A percentile compares a stretch with the other conserved stretches of the same genome.
Conservation (phyloP, 2,888 invertebrate species). For the Epinotia brunnichana region DNA sequence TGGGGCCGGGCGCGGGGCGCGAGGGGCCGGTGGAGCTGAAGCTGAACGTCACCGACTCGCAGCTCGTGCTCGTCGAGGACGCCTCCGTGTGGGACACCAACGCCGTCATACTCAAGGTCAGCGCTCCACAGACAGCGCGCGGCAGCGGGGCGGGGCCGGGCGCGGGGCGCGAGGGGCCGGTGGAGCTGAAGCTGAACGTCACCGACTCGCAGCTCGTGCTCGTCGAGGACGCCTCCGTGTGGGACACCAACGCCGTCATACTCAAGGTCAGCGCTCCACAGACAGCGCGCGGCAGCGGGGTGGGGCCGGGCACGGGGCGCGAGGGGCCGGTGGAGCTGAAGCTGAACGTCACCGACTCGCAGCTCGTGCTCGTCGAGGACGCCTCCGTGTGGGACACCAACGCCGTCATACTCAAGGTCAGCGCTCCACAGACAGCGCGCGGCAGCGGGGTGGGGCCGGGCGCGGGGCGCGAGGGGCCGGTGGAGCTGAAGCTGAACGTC, state of each 20-base stretch:
- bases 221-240: conserved; percentile 93
- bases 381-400: conserved; percentile 94
- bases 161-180: conserved; percentile 64
- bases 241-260: conserved; percentile 97
- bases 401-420: conserved; percentile 93
- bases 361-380: conserved; percentile 96
- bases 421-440: too few species aligned
- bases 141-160: conserved; percentile 45
- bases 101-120: conserved; percentile 93
- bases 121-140: too few species aligned
- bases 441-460: conserved; percentile 45
- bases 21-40: conserved; percentile 89
- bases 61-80: conserved; percentile 96
- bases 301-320: conserved; percentile 48
- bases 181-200: conserved; percentile 95
- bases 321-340: conserved; percentile 89
- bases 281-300: conserved; percentile 39
- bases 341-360: conserved; percentile 97
- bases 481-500: conserved; percentile 95
- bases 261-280: conserved; percentile 88
- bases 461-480: conserved; percentile 64
- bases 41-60: conserved; percentile 97
- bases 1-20: conserved; percentile 47
- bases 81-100: conserved; percentile 94
- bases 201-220: conserved; percentile 98